Conservation (phyloP, 2,113 vertebrate species). For the Clarias gariepinus region DNA sequence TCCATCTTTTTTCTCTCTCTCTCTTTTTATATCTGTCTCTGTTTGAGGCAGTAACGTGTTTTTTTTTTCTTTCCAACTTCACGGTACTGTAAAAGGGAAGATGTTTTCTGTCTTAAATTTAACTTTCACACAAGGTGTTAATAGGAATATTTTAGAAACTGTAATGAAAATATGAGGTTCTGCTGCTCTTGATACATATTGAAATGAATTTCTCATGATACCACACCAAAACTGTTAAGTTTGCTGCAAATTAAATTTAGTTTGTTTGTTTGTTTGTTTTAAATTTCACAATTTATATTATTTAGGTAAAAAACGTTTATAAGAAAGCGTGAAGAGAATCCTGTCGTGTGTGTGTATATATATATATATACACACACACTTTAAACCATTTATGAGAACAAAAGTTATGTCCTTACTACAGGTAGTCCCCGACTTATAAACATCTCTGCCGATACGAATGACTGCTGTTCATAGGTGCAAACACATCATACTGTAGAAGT, state of each 20-base stretch:
- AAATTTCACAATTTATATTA: background rate
- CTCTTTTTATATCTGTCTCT: background rate
- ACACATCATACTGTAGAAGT: too few relatives aligned
- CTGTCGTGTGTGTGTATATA: background rate
- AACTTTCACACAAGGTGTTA: background rate
- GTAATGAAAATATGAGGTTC: background rate
- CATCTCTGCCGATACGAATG: too few relatives aligned
- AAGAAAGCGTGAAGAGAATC: background rate
- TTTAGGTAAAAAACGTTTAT: background rate
- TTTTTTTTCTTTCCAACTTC: background rate
- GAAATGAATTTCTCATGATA: slow-evolving; percentile 1
- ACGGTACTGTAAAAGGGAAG: slow-evolving; percentile 24
- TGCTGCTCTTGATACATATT: background rate
- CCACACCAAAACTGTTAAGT: slow-evolving; percentile 23
- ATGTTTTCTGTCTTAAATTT: background rate
- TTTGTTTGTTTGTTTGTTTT: background rate
- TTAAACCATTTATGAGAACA: background rate
- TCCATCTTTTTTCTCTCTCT: background rate
- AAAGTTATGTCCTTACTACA: background rate
- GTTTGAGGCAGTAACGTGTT: background rate
- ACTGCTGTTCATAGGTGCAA: too few relatives aligned
- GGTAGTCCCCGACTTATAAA: too few relatives aligned
- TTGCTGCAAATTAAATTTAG: background rate
- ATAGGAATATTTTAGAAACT: background rate
- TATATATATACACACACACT: background rate